Base-by-base conservation (phyloP, 2,797 vertebrate genomes). In the Sebastes alutus region DNA sequence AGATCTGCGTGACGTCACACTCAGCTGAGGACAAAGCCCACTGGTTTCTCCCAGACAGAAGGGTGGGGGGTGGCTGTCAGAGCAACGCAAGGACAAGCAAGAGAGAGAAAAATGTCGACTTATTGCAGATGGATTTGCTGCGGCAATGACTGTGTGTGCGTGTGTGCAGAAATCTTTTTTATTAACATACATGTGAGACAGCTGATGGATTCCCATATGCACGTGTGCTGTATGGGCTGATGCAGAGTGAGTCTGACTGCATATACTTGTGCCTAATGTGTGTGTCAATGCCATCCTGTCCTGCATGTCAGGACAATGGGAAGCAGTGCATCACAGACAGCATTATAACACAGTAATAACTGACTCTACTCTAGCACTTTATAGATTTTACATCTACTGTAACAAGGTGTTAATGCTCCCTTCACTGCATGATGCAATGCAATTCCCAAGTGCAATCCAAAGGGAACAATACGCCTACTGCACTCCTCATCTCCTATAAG, bases 1-100 rank as follows among this genome's bases (percentile, higher is more conserved):
- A 89, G 82, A 88, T 89, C 85, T 83, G 71, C 78, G 90, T 94
- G 93, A 94, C 90, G 87, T 93, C 94, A 94, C 93, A 92, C 91
- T 89, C 93, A 93, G 91, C 94, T 94, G 93, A 93, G 93, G 92
- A 94, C 94, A 94, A 94, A 94, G 92, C 93, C 93, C 87, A 92
- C 88, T 93, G 87, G 87, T 89, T 94, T 92, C 89, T 91, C 83
- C 67, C 88, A 94, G 93, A 92, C 93, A 86, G 90, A 83, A 80
- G 75, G 86, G 86, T 80, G 88, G 91, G 84, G 84, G 88, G 83
- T 22, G 87, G 82, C 80, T 84, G 80, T 77, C 74, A 82, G 79
- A 84, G 88, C 68, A 91, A 78, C 4, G 71, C 86, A 81, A 90
- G 90, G 81, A 88, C 91, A 84, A 71, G 70, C 61, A 54, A 52